Base-by-base conservation (phyloP, 2,797 vertebrate genomes). In the Sparidentex hasta region DNA sequence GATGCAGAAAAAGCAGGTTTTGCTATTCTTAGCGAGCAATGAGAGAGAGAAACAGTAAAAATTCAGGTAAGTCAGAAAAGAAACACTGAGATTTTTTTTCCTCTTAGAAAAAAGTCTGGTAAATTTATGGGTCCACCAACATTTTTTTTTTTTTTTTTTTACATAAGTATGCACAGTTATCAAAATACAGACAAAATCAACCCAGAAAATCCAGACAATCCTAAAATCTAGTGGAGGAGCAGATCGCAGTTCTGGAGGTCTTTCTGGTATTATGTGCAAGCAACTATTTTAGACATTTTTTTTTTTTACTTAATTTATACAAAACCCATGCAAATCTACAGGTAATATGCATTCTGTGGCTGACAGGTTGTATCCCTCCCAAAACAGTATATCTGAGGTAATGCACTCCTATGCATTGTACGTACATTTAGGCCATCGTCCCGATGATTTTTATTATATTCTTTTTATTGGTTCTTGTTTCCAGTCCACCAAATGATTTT, bases 291-390 rank as follows among this genome's bases (percentile, higher is more conserved):
- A 97, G 98, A 99, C 97, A 95, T 25, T 97, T 98, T 98, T 94
- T 97, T 98, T 98, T 94, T 90, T 91, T 87, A 89, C 88, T 93
- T 96, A 97, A 98, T 98, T 98, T 97, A 98, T 99, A 99, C 97
- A 99, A 99, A 99, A 99, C 97, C 98, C 98, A 99, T 99, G 98
- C 98, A 99, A 99, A 99, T 99, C 98, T 99, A 99, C 98, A 99
- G 97, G 97, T 98, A 95, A 99, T 98, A 99, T 97, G 98, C 97
- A 99, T 99, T 99, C 97, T 99, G 98, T 98, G 98, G 96, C 97
- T 97, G 97, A 99, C 97, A 98, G 97, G 97, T 93, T 93, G 87
- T 86, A 90, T 92, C 91, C 91, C 90, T 97, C 97, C 97, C 96
- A 96, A 97, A 97, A 96, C 97, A 97, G 96, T 96, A 96, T 96